Evolutionary conservation across 2,113 vertebrate species (phyloP).

Genomic region (Pogona vitticeps): DNA sequence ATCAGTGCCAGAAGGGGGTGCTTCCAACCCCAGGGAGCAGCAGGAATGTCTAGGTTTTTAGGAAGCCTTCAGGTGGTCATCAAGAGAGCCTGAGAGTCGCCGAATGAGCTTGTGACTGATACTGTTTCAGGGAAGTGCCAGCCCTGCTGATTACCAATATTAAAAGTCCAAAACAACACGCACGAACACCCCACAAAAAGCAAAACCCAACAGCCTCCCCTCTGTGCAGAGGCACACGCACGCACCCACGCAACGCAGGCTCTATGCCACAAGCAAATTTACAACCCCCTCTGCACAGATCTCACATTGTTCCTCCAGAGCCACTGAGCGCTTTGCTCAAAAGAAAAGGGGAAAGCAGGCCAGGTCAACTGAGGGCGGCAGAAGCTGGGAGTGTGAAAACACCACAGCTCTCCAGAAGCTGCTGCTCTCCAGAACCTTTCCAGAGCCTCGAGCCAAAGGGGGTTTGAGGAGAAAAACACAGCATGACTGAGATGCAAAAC

Average conservation of each 20-base stretch:
- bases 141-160: background rate
- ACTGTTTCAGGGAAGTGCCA: background rate
- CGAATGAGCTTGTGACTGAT: background rate
- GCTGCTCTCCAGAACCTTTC: background rate
- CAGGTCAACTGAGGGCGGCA: constrained; percentile 29
- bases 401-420: constrained; percentile 12
- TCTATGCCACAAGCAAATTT: background rate
- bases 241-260: background rate
- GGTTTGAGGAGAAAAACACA: background rate
- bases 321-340: constrained; percentile 21
- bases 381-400: background rate
- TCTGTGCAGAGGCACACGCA: background rate
- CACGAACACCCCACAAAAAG: background rate
- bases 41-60: background rate
- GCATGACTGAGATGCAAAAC: no score
- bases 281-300: background rate
- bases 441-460: background rate
- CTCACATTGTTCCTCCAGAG: background rate
- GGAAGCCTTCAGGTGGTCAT: background rate
- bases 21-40: background rate
- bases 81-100: background rate
- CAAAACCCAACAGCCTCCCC: no score
- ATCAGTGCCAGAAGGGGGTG: background rate
- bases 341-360: background rate
- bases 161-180: background rate